Base-by-base conservation (phyloP, 2,888 invertebrate genomes). In the Lasioglossum morio region DNA sequence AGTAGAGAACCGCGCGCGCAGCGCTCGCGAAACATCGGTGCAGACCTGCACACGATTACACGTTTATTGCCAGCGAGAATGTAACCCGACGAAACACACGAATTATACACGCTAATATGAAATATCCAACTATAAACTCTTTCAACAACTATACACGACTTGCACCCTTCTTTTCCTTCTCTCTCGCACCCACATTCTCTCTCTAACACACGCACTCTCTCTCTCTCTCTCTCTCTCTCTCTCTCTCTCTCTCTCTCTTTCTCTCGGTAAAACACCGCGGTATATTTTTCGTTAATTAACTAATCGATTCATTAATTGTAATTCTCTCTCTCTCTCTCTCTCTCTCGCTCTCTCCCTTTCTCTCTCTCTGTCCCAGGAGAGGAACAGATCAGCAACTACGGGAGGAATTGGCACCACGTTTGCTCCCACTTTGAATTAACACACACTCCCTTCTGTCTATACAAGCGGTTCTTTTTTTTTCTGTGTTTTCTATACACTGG, bases 351-450 rank as follows among this genome's bases (percentile, higher is more conserved):
- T 77, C 88, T 87, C 89, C 82, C 88, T 91, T 86, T 78, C 88
- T 87, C 88, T 91, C 86, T 63, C 88, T 87, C 88, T 83, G 88
- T 86, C 86, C 88, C 77, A 43, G 82, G 85, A 75, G 60, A 27
- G 14, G 60, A 60, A 27, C 60, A 27, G 92, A 53, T 53, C 92
- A 91, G 88, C 92, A 92, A 92, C 93, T 94, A 93, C 92, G 94
- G 94, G 95, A 94, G 94, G 89, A 93, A 94, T 95, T 95, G 95
- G 95, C 95, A 95, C 95, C 95, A 94, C 92, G 92, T 94, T 95
- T 95, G 94, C 95, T 95, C 95, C 94, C 95, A 93, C 91, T 90
- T 63, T 90, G 27, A 88, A 88, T 91, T 23, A 23, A 34, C 27
- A 86, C 87, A 72, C 40, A 76, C 80, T 19, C 34, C 10, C 72